Percentiles rank a stretch among this genome's conserved stretches.
phyloP scores from a whole-genome alignment of 92 coral and sea anemone species.

The Palythoa caribaeorum region DNA sequence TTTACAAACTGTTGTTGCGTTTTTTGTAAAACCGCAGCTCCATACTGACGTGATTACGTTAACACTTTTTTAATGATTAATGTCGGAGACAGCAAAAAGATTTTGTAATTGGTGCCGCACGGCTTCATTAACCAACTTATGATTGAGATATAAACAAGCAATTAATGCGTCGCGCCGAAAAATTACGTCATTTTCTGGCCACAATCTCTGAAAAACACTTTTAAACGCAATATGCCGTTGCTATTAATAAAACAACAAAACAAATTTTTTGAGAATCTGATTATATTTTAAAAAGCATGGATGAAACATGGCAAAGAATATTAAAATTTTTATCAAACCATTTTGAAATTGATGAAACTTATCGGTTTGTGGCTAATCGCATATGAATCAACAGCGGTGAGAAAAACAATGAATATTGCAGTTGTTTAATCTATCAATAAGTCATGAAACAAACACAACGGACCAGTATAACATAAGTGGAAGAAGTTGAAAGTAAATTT shows the following conservation, averaged over 20 bases:
- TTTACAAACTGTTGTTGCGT: too few species aligned
- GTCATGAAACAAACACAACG: neutral
- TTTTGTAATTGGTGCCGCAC: too few species aligned
- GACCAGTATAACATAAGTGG: neutral
- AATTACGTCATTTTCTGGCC: neutral
- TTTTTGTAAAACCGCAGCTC: too few species aligned
- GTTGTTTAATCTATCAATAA: constrained; percentile 12
- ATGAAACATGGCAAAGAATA: neutral
- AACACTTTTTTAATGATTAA: too few species aligned
- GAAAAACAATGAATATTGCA: neutral
- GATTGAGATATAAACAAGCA: neutral
- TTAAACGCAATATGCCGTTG: neutral
- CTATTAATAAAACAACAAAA: neutral
- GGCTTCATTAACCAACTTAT: too few species aligned
- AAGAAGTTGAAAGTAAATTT: neutral
- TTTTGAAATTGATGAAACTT: neutral
- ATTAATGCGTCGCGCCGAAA: neutral
- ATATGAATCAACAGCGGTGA: neutral
- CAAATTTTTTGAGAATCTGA: neutral
- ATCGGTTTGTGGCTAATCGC: neutral
- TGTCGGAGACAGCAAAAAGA: too few species aligned
- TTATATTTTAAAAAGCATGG: neutral
- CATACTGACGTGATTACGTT: too few species aligned
- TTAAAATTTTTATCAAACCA: neutral
- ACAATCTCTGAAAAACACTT: neutral